Evolutionary conservation across 2,113 vertebrate genomes (phyloP).

Genomic region (Acrocephalus kingi): DNA sequence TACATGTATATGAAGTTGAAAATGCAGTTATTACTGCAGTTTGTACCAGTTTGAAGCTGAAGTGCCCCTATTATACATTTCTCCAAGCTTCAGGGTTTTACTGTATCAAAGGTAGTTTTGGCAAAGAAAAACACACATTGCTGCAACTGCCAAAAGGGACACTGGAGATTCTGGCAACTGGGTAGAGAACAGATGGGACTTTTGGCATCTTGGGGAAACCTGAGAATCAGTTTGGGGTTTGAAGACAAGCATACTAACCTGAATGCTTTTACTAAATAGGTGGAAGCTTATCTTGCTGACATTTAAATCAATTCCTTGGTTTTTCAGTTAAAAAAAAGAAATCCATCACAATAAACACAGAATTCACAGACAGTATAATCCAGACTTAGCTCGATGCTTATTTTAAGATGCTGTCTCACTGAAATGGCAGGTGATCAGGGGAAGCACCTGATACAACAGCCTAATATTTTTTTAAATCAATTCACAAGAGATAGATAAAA

Average conservation of each 20-base stretch:
- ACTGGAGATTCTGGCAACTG: constrained; percentile 17
- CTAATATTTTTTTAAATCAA: background rate
- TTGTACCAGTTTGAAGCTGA: background rate
- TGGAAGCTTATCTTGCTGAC: background rate
- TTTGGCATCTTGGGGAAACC: constrained; percentile 27
- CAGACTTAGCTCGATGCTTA: background rate
- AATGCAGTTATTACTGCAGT: background rate
- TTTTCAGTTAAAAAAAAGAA: background rate
- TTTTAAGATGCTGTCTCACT: background rate
- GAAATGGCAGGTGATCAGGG: background rate
- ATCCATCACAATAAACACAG: background rate
- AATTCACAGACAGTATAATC: background rate
- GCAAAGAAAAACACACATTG: constrained; percentile 5
- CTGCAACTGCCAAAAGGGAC: background rate
- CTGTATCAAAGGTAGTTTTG: background rate
- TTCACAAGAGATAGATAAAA: background rate
- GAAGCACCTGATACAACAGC: background rate
- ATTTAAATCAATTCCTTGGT: background rate
- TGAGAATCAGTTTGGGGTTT: background rate
- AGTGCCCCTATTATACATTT: background rate
- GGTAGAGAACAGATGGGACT: constrained; percentile 40
- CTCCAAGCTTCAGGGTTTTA: background rate
- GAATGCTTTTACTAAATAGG: background rate
- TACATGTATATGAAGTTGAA: background rate
- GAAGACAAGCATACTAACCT: background rate